Evolutionary conservation across 1,140 invertebrate species (phyloP), one percentile per base, ranked within the genome.

Genomic region (Pseudomyrmex flavicornis): DNA sequence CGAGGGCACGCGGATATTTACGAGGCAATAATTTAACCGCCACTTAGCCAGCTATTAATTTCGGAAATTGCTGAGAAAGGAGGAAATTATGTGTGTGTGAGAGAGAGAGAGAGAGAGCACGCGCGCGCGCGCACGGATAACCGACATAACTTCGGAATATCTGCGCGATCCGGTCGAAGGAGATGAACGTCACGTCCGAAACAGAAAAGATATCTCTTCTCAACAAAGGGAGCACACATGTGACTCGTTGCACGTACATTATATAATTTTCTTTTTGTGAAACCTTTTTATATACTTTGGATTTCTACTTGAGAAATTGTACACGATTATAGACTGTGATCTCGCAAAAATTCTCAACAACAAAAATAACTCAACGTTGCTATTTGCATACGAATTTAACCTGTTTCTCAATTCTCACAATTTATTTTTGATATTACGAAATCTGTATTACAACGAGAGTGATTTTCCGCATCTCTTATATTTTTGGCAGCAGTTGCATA

Each of bases 11-110:
- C 85, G 92, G 90, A 93, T 93, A 92, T 93, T 93, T 93, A 93
- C 92, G 92, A 92, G 92, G 92, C 92, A 92, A 93, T 93, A 93
- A 92, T 93, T 93, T 93, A 93, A 92, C 92, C 92, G 92, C 90
- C 92, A 93, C 92, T 93, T 93, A 93, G 91, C 86, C 87, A 84
- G 91, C 92, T 93, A 93, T 93, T 93, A 93, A 93, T 93, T 93
- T 92, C 86, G 89, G 88, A 91, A 92, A 92, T 93, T 90, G 91
- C 90, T 90, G 91, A 91, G 92, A 90, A 92, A 92, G 91, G 89
- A 91, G 89, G 88, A 91, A 90, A 91, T 91, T 92, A 92, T 85
- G 77, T 83, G 77, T 88, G 20, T 58, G 35, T 10, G 26, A 62
- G 72, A 50, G 56, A 61, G 46, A 74, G 69, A 82, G 79, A 89